Conservation (phyloP, 1,140 invertebrate genomes). For the Laupala kohalensis region DNA sequence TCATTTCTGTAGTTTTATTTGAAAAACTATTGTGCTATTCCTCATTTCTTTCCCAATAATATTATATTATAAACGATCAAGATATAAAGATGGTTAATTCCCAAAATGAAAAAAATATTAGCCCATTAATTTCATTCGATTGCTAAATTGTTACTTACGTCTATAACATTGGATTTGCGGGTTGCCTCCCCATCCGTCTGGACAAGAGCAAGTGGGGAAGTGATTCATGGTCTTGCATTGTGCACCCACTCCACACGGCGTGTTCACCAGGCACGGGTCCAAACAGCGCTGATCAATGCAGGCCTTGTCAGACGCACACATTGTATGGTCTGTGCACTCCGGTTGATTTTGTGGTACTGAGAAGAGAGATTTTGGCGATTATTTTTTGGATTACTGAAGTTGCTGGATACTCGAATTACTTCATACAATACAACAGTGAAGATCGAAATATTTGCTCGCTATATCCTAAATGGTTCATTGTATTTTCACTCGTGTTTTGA, state of each 20-base stretch:
- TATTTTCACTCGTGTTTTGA: too few relatives aligned
- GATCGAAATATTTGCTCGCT: too few relatives aligned
- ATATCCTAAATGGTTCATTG: too few relatives aligned
- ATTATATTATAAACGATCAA: too few relatives aligned
- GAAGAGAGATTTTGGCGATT: constrained; percentile 9
- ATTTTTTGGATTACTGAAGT: too few relatives aligned
- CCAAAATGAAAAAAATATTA: too few relatives aligned
- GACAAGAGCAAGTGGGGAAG: constrained; percentile 67
- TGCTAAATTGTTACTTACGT: constrained; percentile 53
- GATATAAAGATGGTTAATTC: too few relatives aligned
- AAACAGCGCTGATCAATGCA: constrained; percentile 65
- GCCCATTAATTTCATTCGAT: too few relatives aligned
- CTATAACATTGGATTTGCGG: constrained; percentile 73
- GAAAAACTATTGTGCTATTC: too few relatives aligned
- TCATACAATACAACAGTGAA: too few relatives aligned
- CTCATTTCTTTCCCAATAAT: neutral
- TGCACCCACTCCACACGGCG: constrained; percentile 65
- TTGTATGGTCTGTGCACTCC: constrained; percentile 53
- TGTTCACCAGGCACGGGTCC: constrained; percentile 59
- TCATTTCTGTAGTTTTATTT: too few relatives aligned
- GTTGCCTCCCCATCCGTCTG: constrained; percentile 71
- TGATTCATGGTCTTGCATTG: constrained; percentile 59
- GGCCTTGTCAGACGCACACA: constrained; percentile 59
- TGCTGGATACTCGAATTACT: too few relatives aligned
- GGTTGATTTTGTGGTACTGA: constrained; percentile 32